These are phyloP conservation scores for Fulmarus glacialis DNA, from an alignment of 2,113 vertebrate species.

Conservation along the genomic window DNA sequence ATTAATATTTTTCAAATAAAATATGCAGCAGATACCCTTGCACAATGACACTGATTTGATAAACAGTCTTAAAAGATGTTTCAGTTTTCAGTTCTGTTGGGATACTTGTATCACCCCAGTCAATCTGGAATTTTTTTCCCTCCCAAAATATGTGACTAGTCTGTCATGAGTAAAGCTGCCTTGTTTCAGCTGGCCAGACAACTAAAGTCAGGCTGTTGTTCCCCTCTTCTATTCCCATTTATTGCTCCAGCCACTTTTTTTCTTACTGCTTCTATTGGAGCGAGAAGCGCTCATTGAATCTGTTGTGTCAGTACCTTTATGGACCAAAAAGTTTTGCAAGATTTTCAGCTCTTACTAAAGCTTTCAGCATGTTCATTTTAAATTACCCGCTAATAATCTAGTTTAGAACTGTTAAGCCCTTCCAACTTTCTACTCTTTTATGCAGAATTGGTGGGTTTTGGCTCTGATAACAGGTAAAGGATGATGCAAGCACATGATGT, in stretches of 20 bases:
- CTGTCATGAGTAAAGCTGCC: neutral
- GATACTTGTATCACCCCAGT: neutral
- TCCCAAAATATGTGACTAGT: neutral
- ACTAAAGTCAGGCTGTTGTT: neutral
- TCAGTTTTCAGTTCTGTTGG: neutral
- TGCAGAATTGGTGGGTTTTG: neutral
- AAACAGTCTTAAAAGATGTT: neutral
- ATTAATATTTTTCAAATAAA: neutral
- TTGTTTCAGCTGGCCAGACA: neutral
- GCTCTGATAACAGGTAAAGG: neutral
- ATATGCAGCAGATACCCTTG: neutral
- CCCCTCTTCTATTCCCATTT: neutral
- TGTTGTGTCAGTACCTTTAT: neutral
- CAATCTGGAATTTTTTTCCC: neutral
- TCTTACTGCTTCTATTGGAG: neutral
- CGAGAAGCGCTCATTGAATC: neutral
- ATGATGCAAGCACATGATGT: accelerated
- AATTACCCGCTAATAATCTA: neutral
- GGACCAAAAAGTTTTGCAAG: neutral
- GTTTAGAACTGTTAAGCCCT: neutral
- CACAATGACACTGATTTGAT: neutral
- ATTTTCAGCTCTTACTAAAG: neutral
- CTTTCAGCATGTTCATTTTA: neutral
- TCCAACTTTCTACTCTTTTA: neutral
- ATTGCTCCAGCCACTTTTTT: neutral